A percentile compares a stretch with the other conserved stretches of the same genome.
Evolutionary conservation across 1,140 invertebrate species (phyloP).

Genomic region (Ceratitis capitata): DNA sequence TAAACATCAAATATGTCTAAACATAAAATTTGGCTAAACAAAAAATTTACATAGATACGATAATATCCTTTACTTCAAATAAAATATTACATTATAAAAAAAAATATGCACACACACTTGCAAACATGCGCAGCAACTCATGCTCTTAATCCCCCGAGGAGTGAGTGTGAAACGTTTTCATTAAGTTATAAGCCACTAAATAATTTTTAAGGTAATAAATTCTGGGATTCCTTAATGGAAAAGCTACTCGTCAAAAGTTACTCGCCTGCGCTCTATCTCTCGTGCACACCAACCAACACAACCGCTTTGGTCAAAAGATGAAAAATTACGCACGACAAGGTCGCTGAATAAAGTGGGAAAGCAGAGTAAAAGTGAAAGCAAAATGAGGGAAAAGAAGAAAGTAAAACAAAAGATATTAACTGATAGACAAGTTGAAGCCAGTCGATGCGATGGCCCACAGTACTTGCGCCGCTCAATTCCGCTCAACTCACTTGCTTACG

Average conservation of each 20-base stretch:
- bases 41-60: too few species aligned
- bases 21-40: too few species aligned
- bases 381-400: background rate
- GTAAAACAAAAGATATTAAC: background rate
- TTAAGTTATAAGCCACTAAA: constrained; percentile 18
- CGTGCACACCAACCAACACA: background rate
- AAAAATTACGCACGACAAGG: background rate
- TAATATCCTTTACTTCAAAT: too few species aligned
- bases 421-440: constrained; percentile 8
- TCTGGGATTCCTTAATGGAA: background rate
- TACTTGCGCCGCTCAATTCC: background rate
- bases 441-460: too few species aligned
- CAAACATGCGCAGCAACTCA: background rate
- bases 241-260: background rate
- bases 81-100: too few species aligned
- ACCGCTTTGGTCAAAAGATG: background rate
- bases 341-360: background rate
- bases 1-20: too few species aligned
- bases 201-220: background rate
- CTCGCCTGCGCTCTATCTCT: background rate
- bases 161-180: background rate
- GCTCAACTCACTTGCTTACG: background rate
- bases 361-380: background rate
- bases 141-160: background rate
- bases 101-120: too few species aligned